Conservation (phyloP, 2,797 vertebrate genomes). For the Tokudaia tokunoshimensis region DNA sequence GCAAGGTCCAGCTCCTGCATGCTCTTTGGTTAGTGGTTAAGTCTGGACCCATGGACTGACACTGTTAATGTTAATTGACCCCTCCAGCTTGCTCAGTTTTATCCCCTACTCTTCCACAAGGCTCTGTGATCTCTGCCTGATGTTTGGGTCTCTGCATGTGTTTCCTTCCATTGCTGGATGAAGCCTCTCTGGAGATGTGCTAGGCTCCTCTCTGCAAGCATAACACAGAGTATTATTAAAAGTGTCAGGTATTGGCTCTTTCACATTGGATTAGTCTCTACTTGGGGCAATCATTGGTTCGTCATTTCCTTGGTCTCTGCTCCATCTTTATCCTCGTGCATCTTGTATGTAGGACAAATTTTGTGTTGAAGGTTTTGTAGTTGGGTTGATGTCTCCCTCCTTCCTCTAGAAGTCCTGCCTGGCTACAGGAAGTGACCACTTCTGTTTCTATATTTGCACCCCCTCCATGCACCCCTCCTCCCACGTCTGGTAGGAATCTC, state of each 20-base stretch:
- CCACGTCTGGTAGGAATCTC: background rate
- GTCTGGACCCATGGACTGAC: background rate
- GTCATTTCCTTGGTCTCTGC: background rate
- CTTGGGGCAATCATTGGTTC: background rate
- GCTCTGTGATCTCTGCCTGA: background rate
- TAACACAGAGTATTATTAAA: background rate
- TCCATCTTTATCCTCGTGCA: background rate
- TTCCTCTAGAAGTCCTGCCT: background rate
- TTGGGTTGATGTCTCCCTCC: background rate
- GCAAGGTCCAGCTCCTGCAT: background rate
- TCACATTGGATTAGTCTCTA: background rate
- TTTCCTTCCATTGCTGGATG: background rate
- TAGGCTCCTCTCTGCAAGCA: background rate
- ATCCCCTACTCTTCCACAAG: background rate
- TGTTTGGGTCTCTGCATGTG: background rate
- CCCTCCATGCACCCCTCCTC: no score
- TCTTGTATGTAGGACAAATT: background rate
- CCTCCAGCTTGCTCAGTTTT: background rate
- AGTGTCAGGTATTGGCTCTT: background rate
- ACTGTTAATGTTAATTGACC: background rate
- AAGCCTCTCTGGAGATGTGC: background rate
- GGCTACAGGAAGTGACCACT: background rate
- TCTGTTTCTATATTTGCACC: background rate
- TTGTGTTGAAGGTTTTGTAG: background rate
- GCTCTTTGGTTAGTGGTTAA: background rate